Base-by-base conservation (phyloP, 2,113 vertebrate genomes). In the Pyxicephalus adspersus region DNA sequence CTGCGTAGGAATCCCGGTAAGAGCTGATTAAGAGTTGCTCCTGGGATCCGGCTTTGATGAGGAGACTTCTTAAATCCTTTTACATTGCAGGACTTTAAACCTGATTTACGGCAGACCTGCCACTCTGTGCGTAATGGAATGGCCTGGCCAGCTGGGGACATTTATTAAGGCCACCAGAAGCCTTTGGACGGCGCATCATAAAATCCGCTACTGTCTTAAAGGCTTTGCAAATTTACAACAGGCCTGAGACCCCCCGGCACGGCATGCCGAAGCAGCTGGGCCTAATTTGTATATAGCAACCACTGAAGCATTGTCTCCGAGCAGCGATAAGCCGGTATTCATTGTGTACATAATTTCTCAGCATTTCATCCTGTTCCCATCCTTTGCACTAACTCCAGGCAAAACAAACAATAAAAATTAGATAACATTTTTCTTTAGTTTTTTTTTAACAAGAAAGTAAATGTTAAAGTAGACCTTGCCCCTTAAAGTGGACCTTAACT, bases 11-110 rank as follows among this genome's bases (percentile, higher is more conserved):
- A 74, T 64, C 67, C 60, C 79, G 9, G 58, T 81, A 71, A 73
- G 31, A 71, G 58, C 67, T 71, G 78, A 72, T 80, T 79, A 72
- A 57, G 60, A 64, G 28, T 60, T 1, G 68, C 78, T 81, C 68
- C 45, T 73, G 68, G 79, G 79, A 65, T 31, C 67, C 31, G 60
- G 65, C 71, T 73, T 64, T 73, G 60, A 52, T 26, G 50, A 73
- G 19, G 60, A 81, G 50, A 81, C 68, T 81, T 72, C 60, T 34
- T 81, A 81, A 81, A 81, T 81, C 68, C 79, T 81, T 64, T 74
- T 29, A 55, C 68, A 54, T 64, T n/a, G 60, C 61, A 22, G 52
- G 68, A 55, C 79, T 73, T 74, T 81, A 81, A 73, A 81, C 61
- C 18, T 81, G 79, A 80, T 80, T 80, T 80, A 80, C 29, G 15